Evolutionary conservation across 2,888 invertebrate genomes (phyloP).

Genomic region (Oconnorella tubifera): DNA sequence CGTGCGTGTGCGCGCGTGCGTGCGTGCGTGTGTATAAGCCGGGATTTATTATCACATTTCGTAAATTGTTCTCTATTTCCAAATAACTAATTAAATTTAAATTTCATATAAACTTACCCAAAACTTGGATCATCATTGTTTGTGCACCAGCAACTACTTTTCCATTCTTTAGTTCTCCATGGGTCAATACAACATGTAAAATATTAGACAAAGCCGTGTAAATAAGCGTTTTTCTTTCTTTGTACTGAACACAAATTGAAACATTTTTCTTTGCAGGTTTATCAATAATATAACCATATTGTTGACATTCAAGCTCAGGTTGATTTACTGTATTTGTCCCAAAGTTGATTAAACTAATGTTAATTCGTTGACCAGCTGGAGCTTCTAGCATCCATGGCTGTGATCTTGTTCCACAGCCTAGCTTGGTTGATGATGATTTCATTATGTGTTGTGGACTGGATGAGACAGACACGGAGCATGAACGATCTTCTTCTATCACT

Average conservation of each 20-base stretch:
- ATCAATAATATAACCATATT: neutral
- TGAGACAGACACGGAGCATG: conserved; percentile 3
- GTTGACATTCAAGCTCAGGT: too few species aligned
- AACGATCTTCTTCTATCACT: conserved; percentile 13
- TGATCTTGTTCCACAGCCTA: neutral
- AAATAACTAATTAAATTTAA: too few species aligned
- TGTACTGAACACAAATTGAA: conserved; percentile 4
- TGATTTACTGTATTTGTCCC: neutral
- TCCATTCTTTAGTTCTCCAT: too few species aligned
- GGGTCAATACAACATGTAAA: neutral
- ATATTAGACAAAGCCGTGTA: neutral
- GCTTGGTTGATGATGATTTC: neutral
- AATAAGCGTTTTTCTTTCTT: neutral
- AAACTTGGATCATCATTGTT: too few species aligned
- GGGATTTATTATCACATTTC: too few species aligned
- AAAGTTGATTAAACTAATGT: conserved; percentile 7
- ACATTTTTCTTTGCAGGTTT: conserved; percentile 6
- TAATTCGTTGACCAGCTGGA: conserved; percentile 9
- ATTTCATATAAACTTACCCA: too few species aligned
- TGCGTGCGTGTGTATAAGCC: too few species aligned
- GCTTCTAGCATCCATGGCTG: conserved; percentile 14
- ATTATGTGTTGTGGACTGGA: conserved; percentile 1
- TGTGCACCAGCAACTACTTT: too few species aligned
- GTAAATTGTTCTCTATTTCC: too few species aligned
- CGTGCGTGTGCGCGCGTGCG: too few species aligned